Percentiles rank a stretch among this genome's conserved stretches.
Evolutionary conservation across 2,888 invertebrate species (phyloP).

Genomic region (Atrina japonica): DNA sequence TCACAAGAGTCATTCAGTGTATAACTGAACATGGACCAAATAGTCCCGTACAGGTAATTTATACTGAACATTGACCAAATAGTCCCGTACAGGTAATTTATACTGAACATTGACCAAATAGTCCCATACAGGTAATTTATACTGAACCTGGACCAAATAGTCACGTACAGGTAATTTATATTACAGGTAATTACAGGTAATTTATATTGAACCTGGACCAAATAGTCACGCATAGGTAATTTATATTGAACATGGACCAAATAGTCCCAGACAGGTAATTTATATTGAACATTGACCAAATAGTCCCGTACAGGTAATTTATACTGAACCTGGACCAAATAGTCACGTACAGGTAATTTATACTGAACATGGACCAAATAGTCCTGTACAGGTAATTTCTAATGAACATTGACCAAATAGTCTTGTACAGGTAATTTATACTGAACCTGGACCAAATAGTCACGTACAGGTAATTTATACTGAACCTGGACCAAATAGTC

Average conservation of each 20-base stretch:
- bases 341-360: not conserved
- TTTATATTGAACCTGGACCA: not conserved
- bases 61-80: not conserved
- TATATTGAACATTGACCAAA: too few species aligned
- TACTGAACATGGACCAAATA: too few species aligned
- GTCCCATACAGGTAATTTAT: slow-evolving; percentile 4
- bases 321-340: not conserved
- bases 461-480: too few species aligned
- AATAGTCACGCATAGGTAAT: not conserved
- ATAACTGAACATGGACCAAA: slow-evolving; percentile 81
- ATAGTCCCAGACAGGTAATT: too few species aligned
- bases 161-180: not conserved
- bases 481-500: too few species aligned
- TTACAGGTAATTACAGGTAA: slow-evolving; percentile 12
- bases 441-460: too few species aligned
- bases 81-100: not conserved
- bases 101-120: not conserved
- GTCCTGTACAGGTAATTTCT: too few species aligned
- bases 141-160: not conserved
- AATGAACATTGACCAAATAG: too few species aligned
- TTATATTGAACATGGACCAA: too few species aligned
- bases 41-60: slow-evolving; percentile 78
- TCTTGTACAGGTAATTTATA: too few species aligned
- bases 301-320: not conserved
- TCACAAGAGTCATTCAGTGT: slow-evolving; percentile 92